These are phyloP conservation scores for Hirundo rustica DNA, from an alignment of 2,797 vertebrate genomes.

Conservation along the genomic window DNA sequence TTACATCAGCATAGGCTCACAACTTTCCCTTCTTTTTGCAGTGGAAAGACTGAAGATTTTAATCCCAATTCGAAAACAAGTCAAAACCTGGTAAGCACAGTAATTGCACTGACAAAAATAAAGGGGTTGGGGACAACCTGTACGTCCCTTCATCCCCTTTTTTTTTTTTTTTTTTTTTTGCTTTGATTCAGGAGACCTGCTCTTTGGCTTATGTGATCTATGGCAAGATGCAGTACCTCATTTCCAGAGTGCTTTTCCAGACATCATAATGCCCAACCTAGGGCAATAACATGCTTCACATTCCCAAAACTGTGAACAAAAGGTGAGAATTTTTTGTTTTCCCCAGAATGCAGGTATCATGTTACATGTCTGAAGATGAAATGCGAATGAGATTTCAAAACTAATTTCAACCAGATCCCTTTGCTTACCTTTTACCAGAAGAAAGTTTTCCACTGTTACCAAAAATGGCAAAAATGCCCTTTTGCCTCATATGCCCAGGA, in stretches of 20 bases:
- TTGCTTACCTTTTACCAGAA: background rate
- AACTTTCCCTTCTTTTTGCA: background rate
- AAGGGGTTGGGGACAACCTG: background rate
- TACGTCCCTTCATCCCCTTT: background rate
- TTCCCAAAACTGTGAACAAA: constrained; percentile 14
- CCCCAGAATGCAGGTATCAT: background rate
- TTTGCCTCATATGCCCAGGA: background rate
- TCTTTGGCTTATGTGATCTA: background rate
- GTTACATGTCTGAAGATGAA: background rate
- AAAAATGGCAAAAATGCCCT: background rate
- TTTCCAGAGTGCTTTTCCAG: background rate
- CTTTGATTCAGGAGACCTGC: background rate
- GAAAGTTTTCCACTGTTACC: background rate
- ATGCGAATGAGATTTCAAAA: background rate
- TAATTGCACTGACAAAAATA: background rate
- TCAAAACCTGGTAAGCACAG: background rate
- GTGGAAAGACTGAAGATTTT: background rate
- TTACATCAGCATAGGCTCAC: background rate
- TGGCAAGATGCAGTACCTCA: background rate
- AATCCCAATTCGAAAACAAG: constrained; percentile 4
- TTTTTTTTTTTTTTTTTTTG: background rate
- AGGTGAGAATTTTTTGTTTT: constrained; percentile 14
- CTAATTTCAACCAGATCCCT: background rate
- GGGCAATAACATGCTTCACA: background rate
- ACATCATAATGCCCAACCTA: background rate